Evolutionary conservation across 2,797 vertebrate species (phyloP).

Genomic region (Phoeniculus purpureus): DNA sequence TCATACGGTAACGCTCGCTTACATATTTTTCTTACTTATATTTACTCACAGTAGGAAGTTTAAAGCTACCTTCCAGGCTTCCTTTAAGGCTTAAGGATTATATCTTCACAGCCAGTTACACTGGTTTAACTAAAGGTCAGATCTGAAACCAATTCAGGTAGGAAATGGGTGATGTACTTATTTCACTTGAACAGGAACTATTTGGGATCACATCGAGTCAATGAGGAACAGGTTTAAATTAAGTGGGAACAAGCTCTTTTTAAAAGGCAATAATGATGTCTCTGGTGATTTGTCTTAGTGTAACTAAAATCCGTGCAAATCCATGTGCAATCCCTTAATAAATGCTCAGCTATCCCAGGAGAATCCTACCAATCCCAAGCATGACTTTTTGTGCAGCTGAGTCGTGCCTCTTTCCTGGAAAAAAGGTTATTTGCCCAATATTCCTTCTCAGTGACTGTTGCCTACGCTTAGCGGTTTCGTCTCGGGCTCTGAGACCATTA

Average conservation of each 20-base stretch:
- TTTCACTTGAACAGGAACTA: neutral
- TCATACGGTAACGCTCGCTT: neutral
- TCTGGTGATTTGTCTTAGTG: neutral
- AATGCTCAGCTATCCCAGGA: neutral
- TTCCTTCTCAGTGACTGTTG: neutral
- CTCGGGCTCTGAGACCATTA: neutral
- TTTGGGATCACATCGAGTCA: conserved; percentile 19
- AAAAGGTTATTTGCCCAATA: neutral
- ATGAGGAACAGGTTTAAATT: conserved; percentile 8
- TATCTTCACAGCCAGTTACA: neutral
- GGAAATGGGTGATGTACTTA: conserved; percentile 1
- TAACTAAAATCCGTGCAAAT: conserved; percentile 34
- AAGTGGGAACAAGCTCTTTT: conserved; percentile 12
- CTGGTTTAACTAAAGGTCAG: conserved; percentile 6
- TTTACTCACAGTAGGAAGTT: neutral
- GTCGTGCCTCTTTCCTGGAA: neutral
- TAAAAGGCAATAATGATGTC: conserved; percentile 1
- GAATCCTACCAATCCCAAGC: neutral
- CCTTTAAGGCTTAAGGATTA: neutral
- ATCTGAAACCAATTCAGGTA: conserved; percentile 6
- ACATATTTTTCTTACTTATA: neutral
- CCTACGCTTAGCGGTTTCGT: neutral
- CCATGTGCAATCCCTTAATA: conserved; percentile 9
- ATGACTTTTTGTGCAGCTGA: neutral
- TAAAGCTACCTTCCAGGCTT: neutral